Evolutionary conservation across 2,888 invertebrate genomes (phyloP), one percentile per base, ranked within the genome.

Genomic region (Himalopsyche anomala): DNA sequence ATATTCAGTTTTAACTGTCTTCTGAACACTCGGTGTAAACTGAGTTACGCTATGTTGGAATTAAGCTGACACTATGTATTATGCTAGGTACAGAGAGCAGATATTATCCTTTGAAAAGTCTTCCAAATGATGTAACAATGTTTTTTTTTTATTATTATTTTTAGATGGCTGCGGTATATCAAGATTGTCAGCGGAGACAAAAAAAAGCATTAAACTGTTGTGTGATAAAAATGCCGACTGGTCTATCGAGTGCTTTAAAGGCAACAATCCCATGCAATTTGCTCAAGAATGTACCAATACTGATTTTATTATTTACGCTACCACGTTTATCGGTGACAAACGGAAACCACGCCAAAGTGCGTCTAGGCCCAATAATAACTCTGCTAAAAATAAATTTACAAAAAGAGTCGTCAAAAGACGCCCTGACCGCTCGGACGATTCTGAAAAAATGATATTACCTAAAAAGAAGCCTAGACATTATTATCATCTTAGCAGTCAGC

Each of bases 221-320:
- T 74, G 74, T 11, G 74, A 36, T 36, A 28, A 36, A 3, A 74
- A 36, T 38, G 74, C 36, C 12, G 36, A 74, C 74, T 74, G 74
- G 74, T 9, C 38, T 3, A 74, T 74, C 5, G 12, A 28, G 28
- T 74, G 74, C 15, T 74, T 74, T 36, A 74, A 38, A 15, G 74
- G 74, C 38, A 19, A 2, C 4, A 74, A n/a, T 15, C 38, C 74
- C 15, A 15, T 74, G 9, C 74, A 74, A 36, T 28, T 36, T 12
- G 74, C 74, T 36, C 74, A 74, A 74, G 74, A 74, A 12, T 36
- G 19, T 74, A 36, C 12, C 36, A 74, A 74, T 12, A 74, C 38
- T 36, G 74, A 74, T 3, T 74, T 74, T 15, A 74, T 62, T 6
- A 8, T 62, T 2, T 62, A 28, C 4, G 62, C 62, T 51, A 2